phyloP scores from a whole-genome alignment of 1,140 invertebrate genomes.

The Cryptotermes secundus region DNA sequence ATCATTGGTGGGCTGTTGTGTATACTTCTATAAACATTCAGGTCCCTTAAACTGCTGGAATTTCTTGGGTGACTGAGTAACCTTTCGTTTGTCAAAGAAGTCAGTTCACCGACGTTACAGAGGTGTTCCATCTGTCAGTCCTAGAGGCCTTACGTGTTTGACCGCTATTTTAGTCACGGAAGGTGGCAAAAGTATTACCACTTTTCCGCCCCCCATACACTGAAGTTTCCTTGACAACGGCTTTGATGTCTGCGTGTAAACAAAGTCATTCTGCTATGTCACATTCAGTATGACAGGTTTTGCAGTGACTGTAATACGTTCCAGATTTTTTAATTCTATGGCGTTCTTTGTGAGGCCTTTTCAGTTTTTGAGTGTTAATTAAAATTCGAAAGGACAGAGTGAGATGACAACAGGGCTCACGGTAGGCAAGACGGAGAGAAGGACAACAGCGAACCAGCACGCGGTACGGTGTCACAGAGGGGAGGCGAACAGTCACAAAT shows the following conservation, averaged over 20 bases:
- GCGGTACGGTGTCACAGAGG: background rate
- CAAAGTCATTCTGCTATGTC: background rate
- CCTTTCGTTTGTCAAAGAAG: background rate
- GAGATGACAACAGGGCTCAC: background rate
- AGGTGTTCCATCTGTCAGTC: background rate
- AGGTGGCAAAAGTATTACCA: background rate
- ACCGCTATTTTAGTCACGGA: background rate
- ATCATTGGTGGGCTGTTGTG: too few species aligned
- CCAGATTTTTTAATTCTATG: background rate
- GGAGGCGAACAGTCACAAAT: background rate
- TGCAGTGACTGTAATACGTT: background rate
- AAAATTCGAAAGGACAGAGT: background rate
- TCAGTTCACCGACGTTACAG: background rate
- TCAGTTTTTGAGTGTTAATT: background rate
- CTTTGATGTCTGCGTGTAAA: background rate
- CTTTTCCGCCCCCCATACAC: background rate
- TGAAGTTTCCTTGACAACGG: background rate
- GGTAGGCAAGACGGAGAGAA: background rate
- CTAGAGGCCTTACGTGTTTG: background rate
- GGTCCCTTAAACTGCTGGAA: too few species aligned
- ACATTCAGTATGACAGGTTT: background rate
- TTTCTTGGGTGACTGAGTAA: background rate
- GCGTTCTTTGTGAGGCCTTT: background rate
- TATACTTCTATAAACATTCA: too few species aligned
- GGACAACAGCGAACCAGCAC: background rate